phyloP scores from a whole-genome alignment of 37 sponge, comb jelly and placozoan genomes.

The Lycopodina hypogea region DNA sequence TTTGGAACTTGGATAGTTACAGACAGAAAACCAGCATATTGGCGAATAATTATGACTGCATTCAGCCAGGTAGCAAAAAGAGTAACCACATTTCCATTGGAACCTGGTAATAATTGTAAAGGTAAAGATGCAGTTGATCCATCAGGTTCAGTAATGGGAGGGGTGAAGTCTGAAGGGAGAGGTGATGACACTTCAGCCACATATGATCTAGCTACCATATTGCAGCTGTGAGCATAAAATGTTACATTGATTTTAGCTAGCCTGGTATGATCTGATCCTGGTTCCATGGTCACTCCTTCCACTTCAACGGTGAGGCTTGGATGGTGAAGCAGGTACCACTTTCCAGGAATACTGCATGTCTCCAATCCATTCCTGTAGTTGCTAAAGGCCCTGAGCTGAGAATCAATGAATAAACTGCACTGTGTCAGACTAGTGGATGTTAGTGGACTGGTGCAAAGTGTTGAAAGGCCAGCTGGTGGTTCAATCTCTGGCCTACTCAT shows the following conservation, averaged over 20 bases:
- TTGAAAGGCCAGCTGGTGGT: not conserved
- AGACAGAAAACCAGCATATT: constrained; percentile 27
- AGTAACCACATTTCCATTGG: constrained; percentile 3
- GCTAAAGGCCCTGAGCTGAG: constrained; percentile 50
- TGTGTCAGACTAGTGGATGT: not conserved
- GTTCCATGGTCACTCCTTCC: constrained; percentile 4
- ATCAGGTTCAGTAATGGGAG: not conserved
- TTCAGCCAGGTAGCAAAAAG: constrained; percentile 48
- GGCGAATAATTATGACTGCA: constrained; percentile 41
- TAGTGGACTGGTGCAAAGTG: not conserved
- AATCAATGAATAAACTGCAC: constrained; percentile 57
- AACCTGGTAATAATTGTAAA: not conserved
- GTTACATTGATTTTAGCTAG: constrained; percentile 57
- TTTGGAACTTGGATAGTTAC: constrained; percentile 40
- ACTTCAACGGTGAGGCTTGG: constrained; percentile 30
- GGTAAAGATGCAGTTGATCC: not conserved
- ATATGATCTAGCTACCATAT: constrained; percentile 4
- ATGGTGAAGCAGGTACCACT: constrained; percentile 61
- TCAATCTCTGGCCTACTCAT: too few relatives aligned
- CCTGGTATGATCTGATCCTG: constrained; percentile 13
- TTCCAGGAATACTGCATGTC: constrained; percentile 51
- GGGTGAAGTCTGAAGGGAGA: constrained; percentile 28
- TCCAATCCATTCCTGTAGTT: constrained; percentile 1
- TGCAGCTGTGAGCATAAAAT: constrained; percentile 16
- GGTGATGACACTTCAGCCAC: not conserved